phyloP scores from a whole-genome alignment of 1,140 invertebrate genomes.

The Phymastichus coffea region DNA sequence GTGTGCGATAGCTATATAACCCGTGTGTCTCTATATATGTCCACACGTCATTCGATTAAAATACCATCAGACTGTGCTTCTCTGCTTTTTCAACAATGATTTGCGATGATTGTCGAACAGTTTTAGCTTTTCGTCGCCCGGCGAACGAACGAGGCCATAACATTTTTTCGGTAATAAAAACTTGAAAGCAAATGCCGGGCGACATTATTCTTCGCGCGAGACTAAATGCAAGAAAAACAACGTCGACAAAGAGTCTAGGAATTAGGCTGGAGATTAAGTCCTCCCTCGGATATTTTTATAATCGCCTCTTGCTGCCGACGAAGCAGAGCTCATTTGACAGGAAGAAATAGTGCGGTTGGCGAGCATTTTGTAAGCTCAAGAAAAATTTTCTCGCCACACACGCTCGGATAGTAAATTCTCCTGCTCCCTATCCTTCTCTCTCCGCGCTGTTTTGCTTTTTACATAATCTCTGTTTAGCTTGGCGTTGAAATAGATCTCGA shows the following conservation, averaged over 20 bases:
- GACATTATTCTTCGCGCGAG: too few relatives aligned
- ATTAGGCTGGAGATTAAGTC: constrained; percentile 19
- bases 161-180: too few relatives aligned
- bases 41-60: too few relatives aligned
- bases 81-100: too few relatives aligned
- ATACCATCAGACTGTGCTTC: too few relatives aligned
- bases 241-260: neutral
- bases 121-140: too few relatives aligned
- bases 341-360: neutral
- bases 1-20: too few relatives aligned
- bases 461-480: constrained; percentile 5
- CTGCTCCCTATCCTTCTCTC: constrained; percentile 1
- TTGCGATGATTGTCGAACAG: too few relatives aligned
- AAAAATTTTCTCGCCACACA: constrained; percentile 16
- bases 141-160: too few relatives aligned
- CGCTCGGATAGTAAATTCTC: constrained; percentile 9
- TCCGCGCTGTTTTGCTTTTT: neutral
- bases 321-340: neutral
- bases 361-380: constrained; percentile 12
- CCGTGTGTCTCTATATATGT: too few relatives aligned
- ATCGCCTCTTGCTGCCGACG: constrained; percentile 10
- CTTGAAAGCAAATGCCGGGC: too few relatives aligned
- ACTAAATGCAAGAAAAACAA: neutral
- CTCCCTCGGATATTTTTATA: constrained; percentile 16
- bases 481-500: neutral